Evolutionary conservation across 2,797 vertebrate genomes (phyloP).

Genomic region (Thunnus albacares): DNA sequence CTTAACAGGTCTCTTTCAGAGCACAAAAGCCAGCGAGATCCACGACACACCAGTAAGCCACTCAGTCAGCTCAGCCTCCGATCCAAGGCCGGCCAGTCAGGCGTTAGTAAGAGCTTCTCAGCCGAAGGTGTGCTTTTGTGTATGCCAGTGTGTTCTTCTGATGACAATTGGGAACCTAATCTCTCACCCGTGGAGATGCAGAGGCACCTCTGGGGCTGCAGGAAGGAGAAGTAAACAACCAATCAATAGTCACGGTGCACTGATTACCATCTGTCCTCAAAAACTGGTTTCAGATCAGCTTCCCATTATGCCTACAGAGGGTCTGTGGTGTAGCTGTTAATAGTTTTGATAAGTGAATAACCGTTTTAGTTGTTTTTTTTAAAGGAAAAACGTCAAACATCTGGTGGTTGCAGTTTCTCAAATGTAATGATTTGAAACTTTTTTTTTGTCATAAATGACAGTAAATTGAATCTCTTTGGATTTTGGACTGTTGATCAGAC

Average conservation of each 20-base stretch:
- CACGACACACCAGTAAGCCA: slow-evolving; percentile 34
- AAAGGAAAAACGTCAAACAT: too few relatives aligned
- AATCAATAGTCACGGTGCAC: slow-evolving; percentile 56
- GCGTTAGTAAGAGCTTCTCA: slow-evolving; percentile 42
- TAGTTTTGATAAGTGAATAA: not conserved
- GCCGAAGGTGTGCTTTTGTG: slow-evolving; percentile 51
- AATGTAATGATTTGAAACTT: too few relatives aligned
- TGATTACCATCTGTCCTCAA: slow-evolving; percentile 53
- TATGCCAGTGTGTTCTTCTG: slow-evolving; percentile 37
- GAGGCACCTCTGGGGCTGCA: slow-evolving; percentile 63
- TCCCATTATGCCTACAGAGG: not conserved
- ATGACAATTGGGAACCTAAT: slow-evolving; percentile 78
- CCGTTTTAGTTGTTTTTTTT: too few relatives aligned
- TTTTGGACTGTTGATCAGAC: too few relatives aligned
- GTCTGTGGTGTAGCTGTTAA: not conserved
- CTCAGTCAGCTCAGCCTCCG: slow-evolving; percentile 32
- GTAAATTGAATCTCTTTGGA: too few relatives aligned
- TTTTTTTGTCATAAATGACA: too few relatives aligned
- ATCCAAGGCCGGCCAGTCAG: slow-evolving; percentile 36
- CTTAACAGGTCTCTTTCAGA: slow-evolving; percentile 14
- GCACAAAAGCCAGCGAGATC: slow-evolving; percentile 32
- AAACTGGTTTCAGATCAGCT: slow-evolving; percentile 39
- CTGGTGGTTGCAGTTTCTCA: too few relatives aligned
- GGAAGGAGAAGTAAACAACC: slow-evolving; percentile 68
- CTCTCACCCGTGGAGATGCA: slow-evolving; percentile 63